Evolutionary conservation across 2,888 invertebrate genomes (phyloP), one percentile per base, ranked within the genome.

Genomic region (Podotricha telesiphe): DNA sequence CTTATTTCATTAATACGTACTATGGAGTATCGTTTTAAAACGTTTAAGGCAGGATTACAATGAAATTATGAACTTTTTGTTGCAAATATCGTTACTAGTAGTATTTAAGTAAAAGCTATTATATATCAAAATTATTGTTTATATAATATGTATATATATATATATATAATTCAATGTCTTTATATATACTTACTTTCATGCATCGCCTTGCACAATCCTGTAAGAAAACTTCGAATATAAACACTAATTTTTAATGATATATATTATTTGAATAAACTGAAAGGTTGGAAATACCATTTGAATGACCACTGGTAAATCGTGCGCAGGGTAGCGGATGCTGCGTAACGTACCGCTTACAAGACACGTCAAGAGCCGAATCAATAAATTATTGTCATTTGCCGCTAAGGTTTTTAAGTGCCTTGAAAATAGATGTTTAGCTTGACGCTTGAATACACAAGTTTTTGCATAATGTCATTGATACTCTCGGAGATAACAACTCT

Each of bases 321-420:
- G 75, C 77, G 74, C 73, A 70, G 66, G 71, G 65, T 73, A 72
- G 71, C 77, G 72, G 71, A 69, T 74, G 75, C 34, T 75, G 75
- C 71, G 71, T 58, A 71, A 68, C 65, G 68, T 71, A 70, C 75
- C 76, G 74, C 75, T 71, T 61, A 67, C 64, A 65, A 58, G 72
- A 73, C 79, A 77, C 83, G 80, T 78, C 79, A 80, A 74, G 74
- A 69, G 75, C 73, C 79, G 78, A 80, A 80, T 80, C 79, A 82
- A 81, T 82, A 78, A 78, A 77, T 78, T 77, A 78, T 78, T 77
- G 78, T 75, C 73, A 67, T 74, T 74, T 74, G 65, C 67, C 45
- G 64, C 70, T 70, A 66, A 70, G 71, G 70, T 68, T 72, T 67
- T 69, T 72, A 73, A 70, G 71, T 73, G 72, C 68, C 67, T 67